Base-by-base conservation (phyloP, 1,140 invertebrate genomes). In the Protaetia brevitarsis region DNA sequence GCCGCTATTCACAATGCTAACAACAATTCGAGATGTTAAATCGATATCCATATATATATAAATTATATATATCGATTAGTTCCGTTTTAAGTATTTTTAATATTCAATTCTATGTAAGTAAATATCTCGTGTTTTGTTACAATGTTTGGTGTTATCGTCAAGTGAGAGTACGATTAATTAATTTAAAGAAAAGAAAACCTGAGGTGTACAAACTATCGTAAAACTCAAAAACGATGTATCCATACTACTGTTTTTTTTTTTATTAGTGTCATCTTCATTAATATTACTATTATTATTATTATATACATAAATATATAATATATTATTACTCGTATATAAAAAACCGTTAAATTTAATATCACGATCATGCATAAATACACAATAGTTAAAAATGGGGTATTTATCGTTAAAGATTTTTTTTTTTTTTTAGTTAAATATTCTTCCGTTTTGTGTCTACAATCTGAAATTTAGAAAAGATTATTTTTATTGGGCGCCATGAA, bases 1-100 rank as follows among this genome's bases (percentile, higher is more conserved):
- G 75, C 74, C 74, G 72, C 75, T 77, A 75, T 67, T 74, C 75
- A 75, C 74, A 77, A 74, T 75, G 74, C 75, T 74, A 75, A 74
- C 73, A n/a, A n/a, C n/a, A 71, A 71, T 61, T 19, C 11, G 41
- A 51, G 41, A 60, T 29, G 19, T 51, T 51, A 45, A 19, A 23
- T 51, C 41, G 26, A 23, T 23, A 23, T 51, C 26, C 13, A 61
- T 65, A 63, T 36, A 29, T 68, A 61, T 27, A 26, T n/a, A n/a
- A n/a, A n/a, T n/a, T n/a, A n/a, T n/a, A n/a, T n/a, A n/a, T n/a
- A n/a, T n/a, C n/a, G n/a, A n/a, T n/a, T n/a, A n/a, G n/a, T n/a
- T n/a, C n/a, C n/a, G n/a, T n/a, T n/a, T n/a, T n/a, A n/a, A n/a
- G n/a, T n/a, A n/a, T n/a, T n/a, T n/a, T n/a, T n/a, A n/a, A n/a